These are phyloP conservation scores for Molorchus minor DNA, from an alignment of 2,888 invertebrate species.

Conservation along the genomic window DNA sequence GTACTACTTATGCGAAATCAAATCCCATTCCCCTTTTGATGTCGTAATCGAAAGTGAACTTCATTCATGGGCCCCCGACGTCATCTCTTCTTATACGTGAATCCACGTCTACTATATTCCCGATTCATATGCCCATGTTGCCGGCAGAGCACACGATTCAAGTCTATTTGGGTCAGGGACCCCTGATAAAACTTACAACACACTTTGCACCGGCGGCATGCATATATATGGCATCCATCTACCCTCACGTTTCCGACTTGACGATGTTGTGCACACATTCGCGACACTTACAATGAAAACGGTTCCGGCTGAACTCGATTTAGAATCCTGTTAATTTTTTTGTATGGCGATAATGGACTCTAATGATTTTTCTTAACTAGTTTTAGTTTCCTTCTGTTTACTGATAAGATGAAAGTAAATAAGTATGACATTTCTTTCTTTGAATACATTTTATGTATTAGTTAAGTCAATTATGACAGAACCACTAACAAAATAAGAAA, in stretches of 20 bases:
- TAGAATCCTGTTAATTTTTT: no score
- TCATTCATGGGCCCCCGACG: slow-evolving; percentile 46
- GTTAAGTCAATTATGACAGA: no score
- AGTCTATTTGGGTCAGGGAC: slow-evolving; percentile 51
- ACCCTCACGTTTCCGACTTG: slow-evolving; percentile 5
- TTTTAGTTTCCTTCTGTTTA: no score
- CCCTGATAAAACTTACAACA: slow-evolving; percentile 47
- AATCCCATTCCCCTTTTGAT: slow-evolving; percentile 48
- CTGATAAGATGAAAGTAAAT: no score
- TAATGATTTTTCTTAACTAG: no score
- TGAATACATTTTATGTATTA: no score
- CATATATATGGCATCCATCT: slow-evolving; percentile 31
- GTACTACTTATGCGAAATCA: slow-evolving; percentile 50
- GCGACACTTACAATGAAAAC: no score
- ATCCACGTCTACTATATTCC: slow-evolving; percentile 40
- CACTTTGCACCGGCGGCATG: slow-evolving; percentile 36
- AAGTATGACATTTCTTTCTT: no score
- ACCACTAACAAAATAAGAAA: no score
- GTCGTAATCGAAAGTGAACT: slow-evolving; percentile 50
- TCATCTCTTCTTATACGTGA: slow-evolving; percentile 41
- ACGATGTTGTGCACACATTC: slow-evolving; percentile 3
- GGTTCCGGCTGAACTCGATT: no score
- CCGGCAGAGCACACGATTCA: slow-evolving; percentile 37
- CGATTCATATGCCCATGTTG: slow-evolving; percentile 41
- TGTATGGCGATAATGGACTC: no score